phyloP scores from a whole-genome alignment of 1,140 invertebrate genomes.

The Steinernema feltiae region DNA sequence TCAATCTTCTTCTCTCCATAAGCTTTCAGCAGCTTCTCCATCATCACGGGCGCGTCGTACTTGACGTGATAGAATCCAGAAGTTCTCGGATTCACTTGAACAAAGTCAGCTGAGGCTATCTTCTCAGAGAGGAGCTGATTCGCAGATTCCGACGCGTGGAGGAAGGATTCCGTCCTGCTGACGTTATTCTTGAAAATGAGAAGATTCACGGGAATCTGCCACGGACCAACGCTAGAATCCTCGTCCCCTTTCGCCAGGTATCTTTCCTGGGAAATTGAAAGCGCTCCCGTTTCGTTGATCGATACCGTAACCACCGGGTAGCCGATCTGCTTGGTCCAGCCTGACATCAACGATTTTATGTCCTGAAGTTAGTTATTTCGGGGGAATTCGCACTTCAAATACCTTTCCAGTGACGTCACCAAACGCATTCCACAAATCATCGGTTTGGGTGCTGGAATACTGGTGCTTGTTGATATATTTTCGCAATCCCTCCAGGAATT shows the following conservation, averaged over 20 bases:
- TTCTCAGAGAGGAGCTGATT: too few relatives aligned
- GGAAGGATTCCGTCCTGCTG: neutral
- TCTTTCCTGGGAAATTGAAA: too few relatives aligned
- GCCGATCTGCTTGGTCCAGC: neutral
- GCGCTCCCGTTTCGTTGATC: too few relatives aligned
- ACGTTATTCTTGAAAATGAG: too few relatives aligned
- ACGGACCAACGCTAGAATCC: too few relatives aligned
- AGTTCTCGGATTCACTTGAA: neutral
- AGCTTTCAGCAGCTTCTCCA: neutral
- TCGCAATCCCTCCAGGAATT: neutral
- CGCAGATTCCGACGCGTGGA: neutral
- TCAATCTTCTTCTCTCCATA: neutral
- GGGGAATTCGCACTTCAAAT: neutral
- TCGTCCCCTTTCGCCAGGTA: too few relatives aligned
- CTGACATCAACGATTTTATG: neutral
- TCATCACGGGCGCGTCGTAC: neutral
- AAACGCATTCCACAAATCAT: neutral
- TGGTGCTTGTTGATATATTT: neutral
- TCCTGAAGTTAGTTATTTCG: neutral
- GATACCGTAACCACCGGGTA: neutral
- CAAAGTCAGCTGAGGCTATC: neutral
- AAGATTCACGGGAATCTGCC: too few relatives aligned
- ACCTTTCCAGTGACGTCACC: neutral
- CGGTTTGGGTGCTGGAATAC: neutral
- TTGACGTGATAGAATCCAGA: neutral